Evolutionary conservation across 64 coral and sea anemone species (phyloP), one percentile per base, ranked within the genome.

Genomic region (Pachyseris speciosa): DNA sequence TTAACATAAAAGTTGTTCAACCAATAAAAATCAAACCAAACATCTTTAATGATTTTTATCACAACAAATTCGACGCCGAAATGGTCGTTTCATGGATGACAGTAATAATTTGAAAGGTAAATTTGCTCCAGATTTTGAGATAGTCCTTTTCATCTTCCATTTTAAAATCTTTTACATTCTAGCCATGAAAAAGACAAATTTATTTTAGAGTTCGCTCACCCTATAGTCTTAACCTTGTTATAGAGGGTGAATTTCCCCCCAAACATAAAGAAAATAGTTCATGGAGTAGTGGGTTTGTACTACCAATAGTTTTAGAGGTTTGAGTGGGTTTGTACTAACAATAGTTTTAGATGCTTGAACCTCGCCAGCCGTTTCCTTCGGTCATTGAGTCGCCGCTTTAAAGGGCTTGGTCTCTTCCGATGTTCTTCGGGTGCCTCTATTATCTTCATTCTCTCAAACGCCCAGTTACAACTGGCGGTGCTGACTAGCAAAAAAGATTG

Each of bases 271-370:
- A 61, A 26, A 61, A 27, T 61, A 25, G 25, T 61, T 61, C 27
- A 11, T 25, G 22, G 22, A 2, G 27, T 20, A 61, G 10, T 17
- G 58, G 27, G 22, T 20, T n/a, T 58, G 50, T 81, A 81, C 77
- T 81, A 81, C 60, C 77, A 81, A 81, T 63, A 81, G 37, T 81
- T 19, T 63, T 51, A 39, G 31, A 41, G 77, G 30, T 5, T 19
- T 63, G n/a, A 61, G 10, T 17, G 58, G 27, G 22, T 20, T n/a
- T 58, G 50, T 81, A 81, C 77, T 81, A 81, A 81, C 77, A 81
- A 81, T 63, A 81, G 37, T 81, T 19, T 63, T 51, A 39, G 31
- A 41, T 51, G 30, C 6, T 19, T 63, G n/a, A n/a, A n/a, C 34
- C 29, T 81, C 30, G 48, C 48, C 75, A 81, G 52, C 52, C 77